Conservation (phyloP, 1,140 invertebrate species). For the Drosophila pseudoananassae region DNA sequence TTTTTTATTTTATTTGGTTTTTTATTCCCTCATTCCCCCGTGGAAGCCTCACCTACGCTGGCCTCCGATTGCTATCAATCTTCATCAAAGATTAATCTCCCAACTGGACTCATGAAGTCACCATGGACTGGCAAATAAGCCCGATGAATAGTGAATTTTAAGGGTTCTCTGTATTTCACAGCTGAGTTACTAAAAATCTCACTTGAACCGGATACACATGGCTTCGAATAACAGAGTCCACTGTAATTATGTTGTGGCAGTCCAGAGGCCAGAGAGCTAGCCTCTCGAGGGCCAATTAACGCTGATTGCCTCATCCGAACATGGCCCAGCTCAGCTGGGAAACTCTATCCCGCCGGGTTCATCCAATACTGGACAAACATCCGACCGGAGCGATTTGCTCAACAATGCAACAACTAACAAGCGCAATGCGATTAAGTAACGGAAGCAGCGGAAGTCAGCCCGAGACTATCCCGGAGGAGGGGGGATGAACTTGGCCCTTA, state of each 20-base stretch:
- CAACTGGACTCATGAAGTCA: constrained; percentile 15
- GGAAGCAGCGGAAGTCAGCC: constrained; percentile 39
- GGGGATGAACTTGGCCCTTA: constrained; percentile 1
- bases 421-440: constrained; percentile 68
- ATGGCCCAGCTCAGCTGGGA: constrained; percentile 5
- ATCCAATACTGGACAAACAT: constrained; percentile 46
- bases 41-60: constrained; percentile 18
- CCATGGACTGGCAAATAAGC: constrained; percentile 22
- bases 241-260: constrained; percentile 31
- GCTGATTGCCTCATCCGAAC: constrained; percentile 36
- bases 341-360: constrained; percentile 31
- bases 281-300: constrained; percentile 41
- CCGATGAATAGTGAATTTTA: constrained; percentile 16
- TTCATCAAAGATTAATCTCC: constrained; percentile 62
- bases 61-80: constrained; percentile 57
- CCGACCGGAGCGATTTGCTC: constrained; percentile 47
- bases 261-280: background rate
- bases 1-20: constrained; percentile 42
- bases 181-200: constrained; percentile 28
- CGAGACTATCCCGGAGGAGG: background rate
- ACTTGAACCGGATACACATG: constrained; percentile 6
- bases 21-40: constrained; percentile 5
- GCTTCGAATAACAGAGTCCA: constrained; percentile 27
- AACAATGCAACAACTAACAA: constrained; percentile 62
- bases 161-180: constrained; percentile 13